A percentile compares a stretch with the other conserved stretches of the same genome.
Evolutionary conservation across 2,113 vertebrate species (phyloP).

Genomic region (Ancistrus triradiatus): DNA sequence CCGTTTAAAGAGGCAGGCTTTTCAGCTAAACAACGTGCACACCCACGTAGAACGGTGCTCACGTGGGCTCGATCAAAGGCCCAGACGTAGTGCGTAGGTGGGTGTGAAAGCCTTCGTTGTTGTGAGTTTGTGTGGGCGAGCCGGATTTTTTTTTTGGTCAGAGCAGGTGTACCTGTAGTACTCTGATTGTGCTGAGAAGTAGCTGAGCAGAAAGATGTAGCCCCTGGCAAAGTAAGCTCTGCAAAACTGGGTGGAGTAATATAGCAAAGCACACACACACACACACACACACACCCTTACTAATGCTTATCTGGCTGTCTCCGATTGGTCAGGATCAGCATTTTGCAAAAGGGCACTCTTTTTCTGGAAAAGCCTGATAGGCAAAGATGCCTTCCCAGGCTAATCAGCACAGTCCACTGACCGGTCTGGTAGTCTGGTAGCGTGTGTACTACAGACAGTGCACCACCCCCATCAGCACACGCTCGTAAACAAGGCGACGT

Average conservation of each 20-base stretch:
- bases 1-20: conserved; percentile 14
- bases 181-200: not conserved
- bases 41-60: conserved; percentile 3
- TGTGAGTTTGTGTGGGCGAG: conserved; percentile 10
- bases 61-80: conserved; percentile 27
- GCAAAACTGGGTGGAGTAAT: conserved; percentile 32
- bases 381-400: not conserved
- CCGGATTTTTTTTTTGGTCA: conserved; percentile 6
- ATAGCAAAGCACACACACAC: conserved; percentile 12
- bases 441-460: conserved; percentile 29
- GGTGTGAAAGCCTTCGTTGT: conserved; percentile 25
- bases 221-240: conserved; percentile 18
- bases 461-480: not conserved
- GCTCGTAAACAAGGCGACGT: not conserved
- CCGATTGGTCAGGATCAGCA: conserved; percentile 25
- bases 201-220: conserved; percentile 25
- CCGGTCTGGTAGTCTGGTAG: no score
- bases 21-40: conserved; percentile 19
- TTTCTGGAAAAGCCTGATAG: conserved; percentile 26
- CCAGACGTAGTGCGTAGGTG: conserved; percentile 14
- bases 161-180: conserved; percentile 39
- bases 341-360: conserved; percentile 28
- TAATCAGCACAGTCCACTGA: conserved; percentile 24
- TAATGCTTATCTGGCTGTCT: conserved; percentile 10
- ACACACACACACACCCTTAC: conserved; percentile 4